Evolutionary conservation across 2,797 vertebrate species (phyloP).

Genomic region (Hybognathus amarus): DNA sequence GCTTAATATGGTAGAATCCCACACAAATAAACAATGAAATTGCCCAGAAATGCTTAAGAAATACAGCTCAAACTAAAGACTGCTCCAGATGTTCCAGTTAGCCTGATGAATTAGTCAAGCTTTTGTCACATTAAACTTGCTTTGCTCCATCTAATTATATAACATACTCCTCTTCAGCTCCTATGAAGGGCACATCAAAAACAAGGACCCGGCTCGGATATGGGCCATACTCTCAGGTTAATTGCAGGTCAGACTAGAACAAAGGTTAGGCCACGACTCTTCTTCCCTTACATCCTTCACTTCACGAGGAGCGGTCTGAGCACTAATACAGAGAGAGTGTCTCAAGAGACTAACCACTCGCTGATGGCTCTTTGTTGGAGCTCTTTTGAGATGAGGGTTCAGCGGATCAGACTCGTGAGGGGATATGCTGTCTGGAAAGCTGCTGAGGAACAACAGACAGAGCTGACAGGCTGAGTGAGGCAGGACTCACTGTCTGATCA

Average conservation of each 20-base stretch:
- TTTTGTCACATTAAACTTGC: background rate
- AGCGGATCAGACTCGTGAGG: constrained; percentile 39
- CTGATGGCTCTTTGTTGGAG: background rate
- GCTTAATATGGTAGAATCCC: background rate
- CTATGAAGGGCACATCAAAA: background rate
- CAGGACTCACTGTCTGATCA: background rate
- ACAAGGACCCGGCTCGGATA: background rate
- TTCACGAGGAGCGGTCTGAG: background rate
- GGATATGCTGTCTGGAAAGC: constrained; percentile 57
- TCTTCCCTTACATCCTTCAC: background rate
- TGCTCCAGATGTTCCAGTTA: background rate
- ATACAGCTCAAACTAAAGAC: background rate
- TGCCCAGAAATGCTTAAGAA: background rate
- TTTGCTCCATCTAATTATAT: background rate
- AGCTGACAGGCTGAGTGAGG: constrained; percentile 46
- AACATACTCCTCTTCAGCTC: background rate
- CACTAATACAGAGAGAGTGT: background rate
- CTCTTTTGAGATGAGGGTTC: constrained; percentile 6
- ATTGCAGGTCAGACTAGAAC: background rate
- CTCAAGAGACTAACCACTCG: background rate
- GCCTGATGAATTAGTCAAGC: background rate
- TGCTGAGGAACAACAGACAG: constrained; percentile 59
- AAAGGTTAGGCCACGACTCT: background rate
- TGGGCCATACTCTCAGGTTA: background rate
- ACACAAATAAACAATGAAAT: background rate